Evolutionary conservation across 2,797 vertebrate species (phyloP).

Genomic region (Oreochromis grahami): DNA sequence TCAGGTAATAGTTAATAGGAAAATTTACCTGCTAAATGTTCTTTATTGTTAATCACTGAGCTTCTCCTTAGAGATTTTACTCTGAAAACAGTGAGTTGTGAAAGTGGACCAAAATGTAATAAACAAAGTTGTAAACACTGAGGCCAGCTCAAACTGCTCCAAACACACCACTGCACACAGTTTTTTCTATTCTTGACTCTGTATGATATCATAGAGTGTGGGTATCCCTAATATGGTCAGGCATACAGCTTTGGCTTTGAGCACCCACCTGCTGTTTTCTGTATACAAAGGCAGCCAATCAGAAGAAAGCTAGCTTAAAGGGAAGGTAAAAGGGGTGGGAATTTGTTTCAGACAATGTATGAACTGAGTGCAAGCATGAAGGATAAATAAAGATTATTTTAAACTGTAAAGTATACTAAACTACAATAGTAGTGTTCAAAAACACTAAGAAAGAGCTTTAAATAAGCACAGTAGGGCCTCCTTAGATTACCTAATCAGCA

Average conservation of each 20-base stretch:
- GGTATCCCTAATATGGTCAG: neutral
- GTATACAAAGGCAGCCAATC: neutral
- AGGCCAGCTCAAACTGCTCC: neutral
- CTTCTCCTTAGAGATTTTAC: neutral
- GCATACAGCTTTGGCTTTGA: neutral
- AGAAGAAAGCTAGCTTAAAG: neutral
- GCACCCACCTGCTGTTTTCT: neutral
- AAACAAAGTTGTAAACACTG: neutral
- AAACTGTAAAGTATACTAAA: neutral
- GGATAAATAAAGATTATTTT: neutral
- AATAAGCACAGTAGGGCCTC: rapidly evolving
- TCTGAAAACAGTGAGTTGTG: neutral
- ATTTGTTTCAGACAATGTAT: neutral
- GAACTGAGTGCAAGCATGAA: neutral
- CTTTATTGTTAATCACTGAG: neutral
- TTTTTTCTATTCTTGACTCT: neutral
- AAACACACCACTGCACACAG: neutral
- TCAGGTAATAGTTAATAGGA: neutral
- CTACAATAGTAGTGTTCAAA: neutral
- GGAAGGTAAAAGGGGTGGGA: rapidly evolving
- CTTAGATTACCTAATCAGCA: neutral
- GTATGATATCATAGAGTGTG: neutral
- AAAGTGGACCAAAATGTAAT: neutral
- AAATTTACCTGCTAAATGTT: neutral
- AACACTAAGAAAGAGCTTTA: neutral